These are phyloP conservation scores for Phaonia tiefii DNA, from an alignment of 2,888 invertebrate genomes.

Conservation along the genomic window DNA sequence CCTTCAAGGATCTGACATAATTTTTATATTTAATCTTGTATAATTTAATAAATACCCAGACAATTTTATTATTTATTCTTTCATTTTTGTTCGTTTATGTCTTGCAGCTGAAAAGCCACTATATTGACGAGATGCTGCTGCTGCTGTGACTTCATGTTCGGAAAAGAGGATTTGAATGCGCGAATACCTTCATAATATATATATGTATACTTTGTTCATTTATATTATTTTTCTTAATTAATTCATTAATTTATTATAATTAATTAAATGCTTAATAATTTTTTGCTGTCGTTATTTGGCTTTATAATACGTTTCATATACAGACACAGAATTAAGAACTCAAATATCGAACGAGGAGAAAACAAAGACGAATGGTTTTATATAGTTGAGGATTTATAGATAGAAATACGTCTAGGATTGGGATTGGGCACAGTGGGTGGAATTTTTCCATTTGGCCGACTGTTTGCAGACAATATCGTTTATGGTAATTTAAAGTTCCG, in stretches of 20 bases:
- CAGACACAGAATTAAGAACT: constrained; percentile 25
- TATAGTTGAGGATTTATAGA: not conserved
- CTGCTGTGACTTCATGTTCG: not conserved
- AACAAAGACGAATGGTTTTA: constrained; percentile 19
- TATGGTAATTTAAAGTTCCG: no score
- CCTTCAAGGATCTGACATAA: not conserved
- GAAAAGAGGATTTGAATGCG: not conserved
- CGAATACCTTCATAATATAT: not conserved
- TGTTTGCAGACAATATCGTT: no score
- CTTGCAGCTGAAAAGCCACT: not conserved
- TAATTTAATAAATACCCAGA: constrained; percentile 46
- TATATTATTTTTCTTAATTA: constrained; percentile 36
- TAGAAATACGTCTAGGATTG: not conserved
- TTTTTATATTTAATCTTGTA: constrained; percentile 44
- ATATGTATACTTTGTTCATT: not conserved
- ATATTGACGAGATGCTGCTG: not conserved
- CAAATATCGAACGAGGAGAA: not conserved
- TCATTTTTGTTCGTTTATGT: not conserved
- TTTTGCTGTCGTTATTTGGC: constrained; percentile 37
- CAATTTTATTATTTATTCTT: constrained; percentile 31
- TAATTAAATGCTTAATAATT: constrained; percentile 59
- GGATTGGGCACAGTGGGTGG: not conserved
- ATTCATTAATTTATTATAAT: constrained; percentile 55
- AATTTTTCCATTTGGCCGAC: no score
- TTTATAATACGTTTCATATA: constrained; percentile 45